A percentile compares a stretch with the other conserved stretches of the same genome.
Evolutionary conservation across 2,113 vertebrate genomes (phyloP).

Genomic region (Cisticola juncidis): DNA sequence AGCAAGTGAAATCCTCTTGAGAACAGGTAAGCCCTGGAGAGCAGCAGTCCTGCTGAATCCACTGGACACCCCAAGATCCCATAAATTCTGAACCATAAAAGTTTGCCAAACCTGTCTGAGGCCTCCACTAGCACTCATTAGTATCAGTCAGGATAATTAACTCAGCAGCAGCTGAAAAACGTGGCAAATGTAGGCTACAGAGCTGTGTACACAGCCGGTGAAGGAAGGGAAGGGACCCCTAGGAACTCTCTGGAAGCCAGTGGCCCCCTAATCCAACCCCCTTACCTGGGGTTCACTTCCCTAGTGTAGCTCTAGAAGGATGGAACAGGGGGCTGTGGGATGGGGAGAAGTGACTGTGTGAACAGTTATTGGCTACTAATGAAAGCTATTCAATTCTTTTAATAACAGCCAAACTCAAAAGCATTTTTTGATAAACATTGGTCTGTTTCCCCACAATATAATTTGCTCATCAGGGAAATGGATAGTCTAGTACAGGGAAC

Average conservation of each 20-base stretch:
- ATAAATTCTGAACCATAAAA: not conserved
- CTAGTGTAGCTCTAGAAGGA: rapidly evolving
- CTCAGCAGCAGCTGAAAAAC: not conserved
- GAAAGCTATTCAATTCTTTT: not conserved
- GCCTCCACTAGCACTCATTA: not conserved
- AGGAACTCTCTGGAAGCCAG: not conserved
- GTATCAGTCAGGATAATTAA: not conserved
- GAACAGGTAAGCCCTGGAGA: not conserved
- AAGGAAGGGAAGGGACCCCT: not conserved
- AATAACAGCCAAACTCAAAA: not conserved
- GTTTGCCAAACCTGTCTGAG: not conserved
- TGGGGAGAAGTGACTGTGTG: not conserved
- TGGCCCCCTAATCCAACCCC: rapidly evolving
- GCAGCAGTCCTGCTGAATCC: not conserved
- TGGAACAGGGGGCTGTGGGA: rapidly evolving
- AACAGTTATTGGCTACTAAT: not conserved
- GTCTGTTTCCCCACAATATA: rapidly evolving
- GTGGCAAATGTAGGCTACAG: not conserved
- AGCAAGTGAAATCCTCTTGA: not conserved
- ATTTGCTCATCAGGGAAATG: not conserved
- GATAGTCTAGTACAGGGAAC: not conserved
- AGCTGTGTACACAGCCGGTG: not conserved
- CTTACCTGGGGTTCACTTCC: not conserved
- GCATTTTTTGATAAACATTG: not conserved
- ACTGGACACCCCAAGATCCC: not conserved